These are phyloP conservation scores for Arctocebus calabarensis DNA, from an alignment of 2,797 vertebrate species.

Conservation along the genomic window DNA sequence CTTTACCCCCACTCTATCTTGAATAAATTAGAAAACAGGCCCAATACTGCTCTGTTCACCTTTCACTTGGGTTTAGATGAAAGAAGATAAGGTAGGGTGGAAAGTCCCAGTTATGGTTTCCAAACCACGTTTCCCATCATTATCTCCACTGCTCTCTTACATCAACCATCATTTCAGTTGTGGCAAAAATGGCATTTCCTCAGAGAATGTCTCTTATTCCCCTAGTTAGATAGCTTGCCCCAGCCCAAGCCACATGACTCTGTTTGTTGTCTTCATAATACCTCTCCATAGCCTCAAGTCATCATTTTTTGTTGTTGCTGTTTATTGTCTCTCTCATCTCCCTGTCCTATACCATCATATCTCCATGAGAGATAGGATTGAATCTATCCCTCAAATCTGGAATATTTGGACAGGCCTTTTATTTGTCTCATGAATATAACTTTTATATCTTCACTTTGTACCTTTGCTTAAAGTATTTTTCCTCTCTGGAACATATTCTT, in stretches of 20 bases:
- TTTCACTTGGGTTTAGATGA: neutral
- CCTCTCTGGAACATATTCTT: neutral
- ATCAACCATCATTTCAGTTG: neutral
- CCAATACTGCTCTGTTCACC: neutral
- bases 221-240: neutral
- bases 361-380: neutral
- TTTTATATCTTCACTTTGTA: neutral
- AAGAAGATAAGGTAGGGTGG: neutral
- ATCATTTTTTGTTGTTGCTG: neutral
- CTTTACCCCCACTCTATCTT: neutral
- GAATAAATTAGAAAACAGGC: constrained; percentile 37
- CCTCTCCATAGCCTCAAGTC: neutral
- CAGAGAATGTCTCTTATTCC: neutral
- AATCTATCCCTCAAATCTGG: neutral
- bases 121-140: neutral
- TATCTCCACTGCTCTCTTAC: neutral
- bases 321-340: neutral
- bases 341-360: neutral
- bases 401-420: neutral
- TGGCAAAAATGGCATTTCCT: constrained; percentile 36
- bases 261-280: neutral
- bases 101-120: neutral
- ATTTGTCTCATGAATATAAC: constrained; percentile 29
- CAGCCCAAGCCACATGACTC: neutral
- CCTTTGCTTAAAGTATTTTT: constrained; percentile 27